Evolutionary conservation across 2,113 vertebrate genomes (phyloP), one percentile per base, ranked within the genome.

Genomic region (Leucoraja erinaceus): DNA sequence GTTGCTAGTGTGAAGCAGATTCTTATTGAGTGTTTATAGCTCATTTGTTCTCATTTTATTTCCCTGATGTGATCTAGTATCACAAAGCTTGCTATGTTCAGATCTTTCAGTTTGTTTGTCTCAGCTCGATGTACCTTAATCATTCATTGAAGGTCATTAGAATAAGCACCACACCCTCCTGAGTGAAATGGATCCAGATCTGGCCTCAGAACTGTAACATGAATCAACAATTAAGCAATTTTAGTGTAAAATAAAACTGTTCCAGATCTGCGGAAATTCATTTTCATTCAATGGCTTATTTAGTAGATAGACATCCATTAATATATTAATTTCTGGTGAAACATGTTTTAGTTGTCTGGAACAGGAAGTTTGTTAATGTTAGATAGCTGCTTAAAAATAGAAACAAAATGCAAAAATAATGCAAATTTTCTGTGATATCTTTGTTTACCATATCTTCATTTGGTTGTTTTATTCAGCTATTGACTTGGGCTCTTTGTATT

Each of bases 321-420:
- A 72, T 91, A 72, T 68, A 91, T 72, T 47, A 91, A 70, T 72
- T 91, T 70, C 63, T 91, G 88, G 88, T 70, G 47, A 61, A 91
- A 38, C 33, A 91, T 25, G 66, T 90, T 90, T 90, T 20, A 68
- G 18, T 66, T 72, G 88, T 72, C 88, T 72, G 63, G 88, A 8
- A 11, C 88, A 72, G 66, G 88, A 72, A 70, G 68, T 6, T 72
- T 91, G 66, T 2, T 91, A 16, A 47, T 68, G 31, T 70, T 68
- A 68, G 31, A 38, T 38, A 66, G 25, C 88, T 28, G 31, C 66
- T 70, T 68, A 47, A 22, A 72, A 68, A 38, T 25, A 47, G 56
- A 28, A 86, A 72, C 70, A 72, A 72, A 72, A 79, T 47, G 38
- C 14, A 47, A 70, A 31, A 90, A 90, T 47, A 25, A 70, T 38